Conservation (phyloP, 1,140 invertebrate species). For the Scaptomyza graminum region DNA sequence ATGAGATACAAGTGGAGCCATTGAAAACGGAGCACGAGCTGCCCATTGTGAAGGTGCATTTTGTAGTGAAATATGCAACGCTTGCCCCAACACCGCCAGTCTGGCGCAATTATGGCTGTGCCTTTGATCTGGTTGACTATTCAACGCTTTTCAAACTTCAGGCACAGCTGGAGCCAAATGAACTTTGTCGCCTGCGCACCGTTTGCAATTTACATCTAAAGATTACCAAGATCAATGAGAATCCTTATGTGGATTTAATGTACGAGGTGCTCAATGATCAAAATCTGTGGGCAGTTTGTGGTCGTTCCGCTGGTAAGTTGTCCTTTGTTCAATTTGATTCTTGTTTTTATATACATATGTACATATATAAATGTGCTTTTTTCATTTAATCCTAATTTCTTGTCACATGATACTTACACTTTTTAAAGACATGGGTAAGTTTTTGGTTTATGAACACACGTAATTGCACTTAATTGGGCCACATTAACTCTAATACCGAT, state of each 20-base stretch:
- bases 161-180: slow-evolving; percentile 92
- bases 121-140: slow-evolving; percentile 86
- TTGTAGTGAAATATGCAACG: slow-evolving; percentile 87
- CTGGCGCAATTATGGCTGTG: slow-evolving; percentile 85
- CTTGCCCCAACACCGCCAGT: slow-evolving; percentile 85
- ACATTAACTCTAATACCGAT: slow-evolving; percentile 1
- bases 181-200: slow-evolving; percentile 94
- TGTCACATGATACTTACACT: slow-evolving; percentile 55
- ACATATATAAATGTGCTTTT: slow-evolving; percentile 44
- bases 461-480: slow-evolving; percentile 23
- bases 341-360: no score
- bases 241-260: slow-evolving; percentile 89
- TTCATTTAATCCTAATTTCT: slow-evolving; percentile 61
- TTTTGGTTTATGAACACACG: slow-evolving; percentile 28
- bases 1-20: slow-evolving; percentile 86
- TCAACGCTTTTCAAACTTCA: slow-evolving; percentile 93
- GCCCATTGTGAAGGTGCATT: slow-evolving; percentile 88
- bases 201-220: slow-evolving; percentile 93
- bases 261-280: slow-evolving; percentile 96
- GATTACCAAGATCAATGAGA: slow-evolving; percentile 86
- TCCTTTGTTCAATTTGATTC: background rate
- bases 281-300: slow-evolving; percentile 96
- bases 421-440: slow-evolving; percentile 69
- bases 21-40: slow-evolving; percentile 84
- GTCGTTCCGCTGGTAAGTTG: slow-evolving; percentile 89